Conservation (phyloP, 2,797 vertebrate species). For the Acanthornis magna region DNA sequence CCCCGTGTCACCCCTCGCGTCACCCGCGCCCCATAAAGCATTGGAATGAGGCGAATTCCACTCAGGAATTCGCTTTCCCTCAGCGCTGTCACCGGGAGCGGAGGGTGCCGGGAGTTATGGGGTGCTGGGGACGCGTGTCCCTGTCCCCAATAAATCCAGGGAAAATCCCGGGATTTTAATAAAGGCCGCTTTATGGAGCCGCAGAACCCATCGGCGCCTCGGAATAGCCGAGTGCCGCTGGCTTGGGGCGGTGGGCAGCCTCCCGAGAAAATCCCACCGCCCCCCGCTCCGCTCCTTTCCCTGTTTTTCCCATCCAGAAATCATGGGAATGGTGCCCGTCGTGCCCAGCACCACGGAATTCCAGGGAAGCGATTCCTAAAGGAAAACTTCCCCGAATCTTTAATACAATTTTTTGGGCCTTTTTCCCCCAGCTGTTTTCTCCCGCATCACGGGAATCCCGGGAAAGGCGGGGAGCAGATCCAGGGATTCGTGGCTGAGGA, state of each 20-base stretch:
- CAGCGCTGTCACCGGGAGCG: background rate
- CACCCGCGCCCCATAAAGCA: conserved; percentile 36
- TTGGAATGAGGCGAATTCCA: background rate
- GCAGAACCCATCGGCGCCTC: background rate
- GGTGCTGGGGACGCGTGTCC: background rate
- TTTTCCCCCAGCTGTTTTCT: background rate
- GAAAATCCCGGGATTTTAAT: background rate
- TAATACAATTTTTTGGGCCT: background rate
- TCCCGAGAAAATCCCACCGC: background rate
- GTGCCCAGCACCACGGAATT: background rate
- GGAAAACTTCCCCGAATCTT: background rate
- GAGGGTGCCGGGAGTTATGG: background rate
- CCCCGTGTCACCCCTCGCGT: background rate
- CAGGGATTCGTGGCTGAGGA: background rate
- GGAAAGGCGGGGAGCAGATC: background rate
- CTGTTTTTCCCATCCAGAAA: background rate
- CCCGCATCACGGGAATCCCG: accelerated
- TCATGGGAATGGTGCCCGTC: accelerated
- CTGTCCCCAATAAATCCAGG: background rate
- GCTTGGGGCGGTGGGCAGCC: accelerated
- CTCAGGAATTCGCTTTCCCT: background rate
- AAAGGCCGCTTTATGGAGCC: conserved; percentile 5
- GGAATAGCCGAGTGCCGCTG: background rate
- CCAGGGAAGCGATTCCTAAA: background rate
- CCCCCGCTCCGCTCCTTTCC: background rate